These are phyloP conservation scores for Batillaria attramentaria DNA, from an alignment of 1,140 invertebrate genomes.

Conservation along the genomic window DNA sequence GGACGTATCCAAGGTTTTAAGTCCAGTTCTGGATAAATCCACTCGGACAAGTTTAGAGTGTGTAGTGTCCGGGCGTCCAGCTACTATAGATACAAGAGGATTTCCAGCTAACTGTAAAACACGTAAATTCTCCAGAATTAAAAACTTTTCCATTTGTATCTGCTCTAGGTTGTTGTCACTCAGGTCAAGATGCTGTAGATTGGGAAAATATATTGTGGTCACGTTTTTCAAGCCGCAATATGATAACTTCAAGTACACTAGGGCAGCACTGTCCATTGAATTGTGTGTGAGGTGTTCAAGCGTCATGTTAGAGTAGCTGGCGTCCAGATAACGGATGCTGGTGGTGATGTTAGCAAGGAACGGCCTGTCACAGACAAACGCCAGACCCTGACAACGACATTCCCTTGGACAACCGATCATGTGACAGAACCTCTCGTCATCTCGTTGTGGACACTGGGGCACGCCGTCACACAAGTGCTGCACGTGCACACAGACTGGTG, in stretches of 20 bases:
- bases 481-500: conserved; percentile 13
- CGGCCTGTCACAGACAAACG: not conserved
- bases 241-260: not conserved
- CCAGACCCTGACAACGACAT: conserved; percentile 18
- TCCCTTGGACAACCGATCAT: conserved; percentile 39
- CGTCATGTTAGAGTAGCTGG: not conserved
- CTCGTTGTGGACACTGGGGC: conserved; percentile 27
- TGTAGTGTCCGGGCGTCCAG: not conserved
- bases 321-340: not conserved
- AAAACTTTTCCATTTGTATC: not conserved
- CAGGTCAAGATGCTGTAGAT: conserved; percentile 4
- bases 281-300: not conserved
- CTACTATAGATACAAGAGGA: not conserved
- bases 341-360: not conserved
- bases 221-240: conserved; percentile 6
- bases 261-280: no score
- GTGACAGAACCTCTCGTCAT: conserved; percentile 32
- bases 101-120: conserved; percentile 19
- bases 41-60: not conserved
- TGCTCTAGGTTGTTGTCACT: conserved; percentile 19
- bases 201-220: not conserved
- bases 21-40: not conserved
- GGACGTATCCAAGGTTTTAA: not conserved
- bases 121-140: conserved; percentile 1
- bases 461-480: conserved; percentile 10